Conservation (phyloP, 2,113 vertebrate species). For the Channa argus region DNA sequence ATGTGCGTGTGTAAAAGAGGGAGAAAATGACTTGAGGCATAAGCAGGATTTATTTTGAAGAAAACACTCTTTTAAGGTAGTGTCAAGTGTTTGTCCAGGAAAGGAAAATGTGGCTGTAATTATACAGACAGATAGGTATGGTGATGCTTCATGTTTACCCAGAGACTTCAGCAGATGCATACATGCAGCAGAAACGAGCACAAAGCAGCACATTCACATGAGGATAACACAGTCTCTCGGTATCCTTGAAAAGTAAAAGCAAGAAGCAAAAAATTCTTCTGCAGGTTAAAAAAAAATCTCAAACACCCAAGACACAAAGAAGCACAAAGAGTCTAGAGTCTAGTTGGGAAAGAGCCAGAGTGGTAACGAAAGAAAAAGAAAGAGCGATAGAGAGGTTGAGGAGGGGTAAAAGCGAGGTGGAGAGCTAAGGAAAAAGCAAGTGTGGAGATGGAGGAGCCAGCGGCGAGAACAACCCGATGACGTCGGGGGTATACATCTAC, state of each 20-base stretch:
- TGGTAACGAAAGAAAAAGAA: background rate
- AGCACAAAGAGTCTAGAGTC: slow-evolving; percentile 24
- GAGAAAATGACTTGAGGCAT: slow-evolving; percentile 9
- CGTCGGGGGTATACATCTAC: slow-evolving; percentile 47
- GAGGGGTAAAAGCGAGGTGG: slow-evolving; percentile 9
- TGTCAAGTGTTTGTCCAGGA: slow-evolving; percentile 46
- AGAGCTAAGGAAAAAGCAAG: background rate
- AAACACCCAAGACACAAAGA: slow-evolving; percentile 26
- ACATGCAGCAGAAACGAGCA: slow-evolving; percentile 33
- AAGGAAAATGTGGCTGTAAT: slow-evolving; percentile 43
- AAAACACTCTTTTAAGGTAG: slow-evolving; percentile 46
- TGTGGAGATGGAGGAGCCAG: slow-evolving; percentile 1
- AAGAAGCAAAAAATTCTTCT: slow-evolving; percentile 1
- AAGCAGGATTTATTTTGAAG: slow-evolving; percentile 23
- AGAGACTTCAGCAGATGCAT: slow-evolving; percentile 31
- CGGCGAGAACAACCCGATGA: slow-evolving; percentile 19
- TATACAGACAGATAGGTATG: slow-evolving; percentile 40
- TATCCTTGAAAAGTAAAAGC: slow-evolving; percentile 53
- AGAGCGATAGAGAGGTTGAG: slow-evolving; percentile 14
- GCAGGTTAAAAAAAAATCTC: slow-evolving; percentile 34
- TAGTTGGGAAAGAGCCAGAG: slow-evolving; percentile 10
- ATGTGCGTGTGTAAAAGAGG: background rate
- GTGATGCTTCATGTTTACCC: slow-evolving; percentile 31
- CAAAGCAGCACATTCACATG: slow-evolving; percentile 36
- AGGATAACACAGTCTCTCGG: slow-evolving; percentile 37